Base-by-base conservation (phyloP, 2,888 invertebrate genomes). In the Tethea ocularis region DNA sequence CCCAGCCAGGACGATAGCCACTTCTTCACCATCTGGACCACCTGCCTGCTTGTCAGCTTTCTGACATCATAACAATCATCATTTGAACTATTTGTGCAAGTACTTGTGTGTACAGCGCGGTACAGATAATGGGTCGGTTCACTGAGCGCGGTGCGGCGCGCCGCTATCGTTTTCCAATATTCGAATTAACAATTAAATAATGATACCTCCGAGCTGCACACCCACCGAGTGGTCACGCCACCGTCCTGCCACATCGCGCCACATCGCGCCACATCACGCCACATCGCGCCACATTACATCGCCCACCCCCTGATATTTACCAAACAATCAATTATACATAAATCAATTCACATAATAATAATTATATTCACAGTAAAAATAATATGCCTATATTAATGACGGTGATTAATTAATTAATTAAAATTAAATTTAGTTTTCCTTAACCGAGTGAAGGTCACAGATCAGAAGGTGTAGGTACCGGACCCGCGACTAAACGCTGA, bases 91-190 rank as follows among this genome's bases (percentile, higher is more conserved):
- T 26, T 26, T 33, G 33, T 33, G 33, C 8, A 10, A 7, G 33
- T 33, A 10, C 8, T 4, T 11, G 7, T 38, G 5, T n/a, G 20
- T 46, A 10, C 2, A 10, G 10, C 20, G 20, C 20, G 20, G 46
- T 10, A 20, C 8, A 20, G 1, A 46, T 20, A 5, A 46, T 20
- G 7, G 8, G 46, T 10, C 20, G 20, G 46, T 46, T 20, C 46
- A 46, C 4, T 41, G 41, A 20, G n/a, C 17, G 41, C 20, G 8
- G 41, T 7, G 41, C 13, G 41, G 41, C 10, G 46, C 10, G 46
- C 20, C 20, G 52, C 22, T 24, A 52, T 52, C 52, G 52, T 13
- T 52, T 52, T 26, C 52, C 52, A 26, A 52, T 52, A 52, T 52
- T 24, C 24, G 26, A 15, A 52, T 52, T 2, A 52, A 26, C 52